Percentiles rank a stretch among this genome's conserved stretches.
These are phyloP conservation scores for Cheilosia scutellata DNA, from an alignment of 2,888 invertebrate species.

Conservation along the genomic window DNA sequence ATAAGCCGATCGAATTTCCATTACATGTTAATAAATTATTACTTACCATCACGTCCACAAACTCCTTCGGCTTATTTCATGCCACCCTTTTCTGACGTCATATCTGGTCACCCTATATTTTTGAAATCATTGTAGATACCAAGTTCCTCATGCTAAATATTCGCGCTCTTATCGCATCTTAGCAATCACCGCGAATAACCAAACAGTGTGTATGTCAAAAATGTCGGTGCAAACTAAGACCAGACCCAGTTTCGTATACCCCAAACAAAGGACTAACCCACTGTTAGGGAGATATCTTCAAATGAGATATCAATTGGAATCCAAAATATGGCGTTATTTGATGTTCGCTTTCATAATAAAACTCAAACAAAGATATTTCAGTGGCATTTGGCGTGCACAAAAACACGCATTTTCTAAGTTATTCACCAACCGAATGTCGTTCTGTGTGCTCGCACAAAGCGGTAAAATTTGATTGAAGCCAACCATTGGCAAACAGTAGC, in stretches of 20 bases:
- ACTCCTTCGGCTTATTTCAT: too few relatives aligned
- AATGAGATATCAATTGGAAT: constrained; percentile 79
- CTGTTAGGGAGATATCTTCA: constrained; percentile 71
- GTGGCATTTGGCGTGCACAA: constrained; percentile 25
- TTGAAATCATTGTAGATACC: background rate
- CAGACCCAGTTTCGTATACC: constrained; percentile 3
- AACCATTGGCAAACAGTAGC: constrained; percentile 34
- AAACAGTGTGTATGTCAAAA: constrained; percentile 51
- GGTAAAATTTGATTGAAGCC: constrained; percentile 73
- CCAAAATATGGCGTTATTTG: constrained; percentile 78
- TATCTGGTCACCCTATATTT: background rate
- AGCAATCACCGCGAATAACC: constrained; percentile 17
- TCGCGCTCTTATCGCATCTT: constrained; percentile 50
- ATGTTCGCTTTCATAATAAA: constrained; percentile 75
- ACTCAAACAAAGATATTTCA: constrained; percentile 74
- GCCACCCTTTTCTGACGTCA: too few relatives aligned
- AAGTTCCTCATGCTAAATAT: background rate
- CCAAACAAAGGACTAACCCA: background rate
- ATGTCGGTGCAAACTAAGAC: constrained; percentile 39
- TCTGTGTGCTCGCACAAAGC: constrained; percentile 14
- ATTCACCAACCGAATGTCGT: constrained; percentile 45
- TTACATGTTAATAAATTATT: too few relatives aligned
- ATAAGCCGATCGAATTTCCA: too few relatives aligned
- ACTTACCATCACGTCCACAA: too few relatives aligned
- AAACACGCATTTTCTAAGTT: constrained; percentile 69